phyloP scores from a whole-genome alignment of 2,888 invertebrate species.

The Pedicia rivosa region DNA sequence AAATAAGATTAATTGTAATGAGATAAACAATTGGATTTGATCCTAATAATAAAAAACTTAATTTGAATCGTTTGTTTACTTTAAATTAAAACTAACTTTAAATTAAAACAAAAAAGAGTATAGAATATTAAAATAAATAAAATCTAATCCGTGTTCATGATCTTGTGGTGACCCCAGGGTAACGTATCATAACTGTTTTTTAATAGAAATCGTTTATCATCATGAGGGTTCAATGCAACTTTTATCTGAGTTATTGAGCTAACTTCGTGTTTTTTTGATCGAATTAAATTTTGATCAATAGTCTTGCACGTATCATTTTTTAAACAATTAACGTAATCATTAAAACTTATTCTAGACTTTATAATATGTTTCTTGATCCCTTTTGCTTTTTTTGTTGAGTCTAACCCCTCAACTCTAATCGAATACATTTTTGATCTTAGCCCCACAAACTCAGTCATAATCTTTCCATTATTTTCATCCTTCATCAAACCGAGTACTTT shows the following conservation, averaged over 20 bases:
- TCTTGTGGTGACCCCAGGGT: neutral
- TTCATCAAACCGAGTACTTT: constrained; percentile 17
- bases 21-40: too few species aligned
- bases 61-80: too few species aligned
- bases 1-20: too few species aligned
- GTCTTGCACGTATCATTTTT: neutral
- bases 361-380: constrained; percentile 1
- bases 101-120: too few species aligned
- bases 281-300: constrained; percentile 1
- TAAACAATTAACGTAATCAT: constrained; percentile 4
- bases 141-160: neutral
- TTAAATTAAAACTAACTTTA: too few species aligned
- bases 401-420: constrained; percentile 10
- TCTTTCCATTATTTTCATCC: constrained; percentile 16
- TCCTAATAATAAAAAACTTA: too few species aligned
- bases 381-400: neutral
- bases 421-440: constrained; percentile 18
- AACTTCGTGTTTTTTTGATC: neutral
- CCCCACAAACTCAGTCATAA: constrained; percentile 16
- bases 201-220: constrained; percentile 1
- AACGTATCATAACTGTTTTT: neutral
- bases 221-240: neutral
- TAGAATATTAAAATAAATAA: too few species aligned
- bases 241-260: neutral
- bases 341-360: neutral